Evolutionary conservation across 2,113 vertebrate species (phyloP), one percentile per base, ranked within the genome.

Genomic region (Onychorhynchus coronatus): DNA sequence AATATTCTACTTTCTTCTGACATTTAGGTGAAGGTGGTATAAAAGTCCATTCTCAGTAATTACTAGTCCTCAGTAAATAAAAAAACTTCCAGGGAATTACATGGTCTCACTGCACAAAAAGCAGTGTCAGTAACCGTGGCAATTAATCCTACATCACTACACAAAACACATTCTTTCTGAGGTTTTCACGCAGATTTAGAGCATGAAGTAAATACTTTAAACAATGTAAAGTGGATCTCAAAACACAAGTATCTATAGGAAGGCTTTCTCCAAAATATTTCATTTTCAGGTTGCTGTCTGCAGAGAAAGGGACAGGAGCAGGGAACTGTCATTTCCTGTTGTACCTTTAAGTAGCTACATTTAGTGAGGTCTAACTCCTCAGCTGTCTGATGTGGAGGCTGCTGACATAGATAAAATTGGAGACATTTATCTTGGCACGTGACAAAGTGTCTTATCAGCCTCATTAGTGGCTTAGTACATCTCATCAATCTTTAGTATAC

Each of bases 401-500:
- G 7, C 93, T 95, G 95, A 96, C 95, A 94, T 20, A 93, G 90
- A 94, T 89, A 91, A 96, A 96, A 96, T 75, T 91, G 90, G 92
- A 88, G 88, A 90, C 75, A 91, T 96, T 93, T 93, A 96, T 96
- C 95, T 95, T 96, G 96, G 92, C 95, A 97, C 79, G 83, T 95
- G 95, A 95, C 88, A 75, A 92, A 93, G 82, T 91, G 90, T 93
- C 95, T 97, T 94, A 97, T 95, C 95, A 96, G 95, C 93, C 93
- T 96, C 92, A 92, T 96, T 97, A 96, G 90, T 94, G 90, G 88
- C 93, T 96, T 94, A 93, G 85, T 94, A 96, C 12, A 5, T 96
- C 95, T 93, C 96, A 94, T 93, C 93, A 95, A 84, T 97, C 95
- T 96, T 93, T 80, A 96, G 82, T 65, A 88, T 55, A 84, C 88